Evolutionary conservation across 2,113 vertebrate species (phyloP).

Genomic region (Zosterops lateralis): DNA sequence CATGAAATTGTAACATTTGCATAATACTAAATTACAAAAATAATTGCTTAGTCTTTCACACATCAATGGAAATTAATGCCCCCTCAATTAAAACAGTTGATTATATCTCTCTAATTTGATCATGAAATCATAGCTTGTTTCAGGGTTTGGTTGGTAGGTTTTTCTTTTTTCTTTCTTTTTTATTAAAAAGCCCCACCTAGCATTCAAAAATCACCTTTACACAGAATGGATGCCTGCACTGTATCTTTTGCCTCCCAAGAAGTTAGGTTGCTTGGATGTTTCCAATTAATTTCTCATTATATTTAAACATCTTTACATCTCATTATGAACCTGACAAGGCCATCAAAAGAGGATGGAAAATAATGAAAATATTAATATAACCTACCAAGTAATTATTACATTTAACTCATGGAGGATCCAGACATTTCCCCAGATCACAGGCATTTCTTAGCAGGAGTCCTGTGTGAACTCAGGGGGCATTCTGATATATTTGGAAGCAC

Average conservation of each 20-base stretch:
- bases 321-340: not conserved
- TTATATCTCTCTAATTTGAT: not conserved
- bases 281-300: not conserved
- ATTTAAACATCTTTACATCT: not conserved
- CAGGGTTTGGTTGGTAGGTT: not conserved
- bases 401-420: not conserved
- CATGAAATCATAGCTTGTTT: not conserved
- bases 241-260: not conserved
- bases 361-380: not conserved
- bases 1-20: not conserved
- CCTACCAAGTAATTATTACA: not conserved
- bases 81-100: not conserved
- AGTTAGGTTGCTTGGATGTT: not conserved
- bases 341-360: not conserved
- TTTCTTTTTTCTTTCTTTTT: not conserved
- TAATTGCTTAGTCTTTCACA: not conserved
- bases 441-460: not conserved
- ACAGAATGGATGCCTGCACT: not conserved
- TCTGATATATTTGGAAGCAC: not conserved
- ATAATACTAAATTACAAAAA: not conserved
- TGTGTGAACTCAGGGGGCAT: not conserved
- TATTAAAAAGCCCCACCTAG: not conserved
- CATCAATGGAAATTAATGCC: not conserved
- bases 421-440: not conserved
- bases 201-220: not conserved